Conservation (phyloP, 92 coral and sea anemone genomes). For the Palythoa grandis region DNA sequence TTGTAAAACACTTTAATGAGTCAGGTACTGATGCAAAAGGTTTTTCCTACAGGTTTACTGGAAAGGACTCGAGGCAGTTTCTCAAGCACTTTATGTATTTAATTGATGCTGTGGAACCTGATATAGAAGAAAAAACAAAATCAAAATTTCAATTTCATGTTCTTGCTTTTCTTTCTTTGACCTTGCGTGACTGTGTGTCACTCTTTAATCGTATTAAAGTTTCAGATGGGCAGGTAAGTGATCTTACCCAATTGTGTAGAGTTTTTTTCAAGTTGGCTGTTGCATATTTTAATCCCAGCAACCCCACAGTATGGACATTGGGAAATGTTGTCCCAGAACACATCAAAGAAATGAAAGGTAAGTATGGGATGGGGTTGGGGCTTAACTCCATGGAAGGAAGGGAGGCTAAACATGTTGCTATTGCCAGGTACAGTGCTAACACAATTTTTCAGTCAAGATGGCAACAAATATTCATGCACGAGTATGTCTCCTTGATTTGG, state of each 20-base stretch:
- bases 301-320: slow-evolving; percentile 45
- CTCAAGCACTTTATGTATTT: neutral
- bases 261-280: neutral
- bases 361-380: slow-evolving; percentile 47
- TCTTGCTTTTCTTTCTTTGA: slow-evolving; percentile 32
- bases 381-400: slow-evolving; percentile 45
- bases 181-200: slow-evolving; percentile 30
- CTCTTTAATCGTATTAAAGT: slow-evolving; percentile 29
- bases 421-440: slow-evolving; percentile 28
- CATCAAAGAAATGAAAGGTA: slow-evolving; percentile 18
- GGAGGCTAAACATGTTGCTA: slow-evolving; percentile 32
- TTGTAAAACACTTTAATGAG: neutral
- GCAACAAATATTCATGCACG: slow-evolving; percentile 1
- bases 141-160: slow-evolving; percentile 36
- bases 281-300: neutral
- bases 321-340: slow-evolving; percentile 28
- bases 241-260: slow-evolving; percentile 8
- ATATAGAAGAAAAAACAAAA: neutral
- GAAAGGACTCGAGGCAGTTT: neutral
- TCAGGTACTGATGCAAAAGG: neutral
- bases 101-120: neutral
- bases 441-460: slow-evolving; percentile 20
- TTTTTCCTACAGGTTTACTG: neutral
- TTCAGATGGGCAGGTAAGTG: slow-evolving; percentile 39
- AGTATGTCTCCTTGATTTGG: too few relatives aligned